A percentile compares a stretch with the other conserved stretches of the same genome.
These are phyloP conservation scores for Ochropleura plecta DNA, from an alignment of 2,888 invertebrate genomes.

Conservation along the genomic window DNA sequence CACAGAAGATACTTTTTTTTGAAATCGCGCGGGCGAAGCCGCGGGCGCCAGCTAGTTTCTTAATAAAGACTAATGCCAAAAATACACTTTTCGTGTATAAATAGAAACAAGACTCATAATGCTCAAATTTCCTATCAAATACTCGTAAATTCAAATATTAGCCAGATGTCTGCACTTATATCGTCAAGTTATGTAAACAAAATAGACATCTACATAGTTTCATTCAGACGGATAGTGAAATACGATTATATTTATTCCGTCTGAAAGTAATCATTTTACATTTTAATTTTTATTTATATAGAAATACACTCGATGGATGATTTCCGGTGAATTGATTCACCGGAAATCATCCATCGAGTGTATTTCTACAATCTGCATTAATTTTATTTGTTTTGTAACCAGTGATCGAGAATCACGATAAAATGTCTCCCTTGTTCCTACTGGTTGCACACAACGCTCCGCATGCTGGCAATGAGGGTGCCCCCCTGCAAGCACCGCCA, in stretches of 20 bases:
- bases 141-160: background rate
- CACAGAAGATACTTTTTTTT: no score
- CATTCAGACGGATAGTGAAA: constrained; percentile 1
- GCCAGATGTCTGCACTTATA: background rate
- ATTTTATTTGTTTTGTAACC: constrained; percentile 52
- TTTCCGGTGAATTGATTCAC: background rate
- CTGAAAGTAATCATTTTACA: background rate
- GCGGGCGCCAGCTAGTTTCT: no score
- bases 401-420: constrained; percentile 91
- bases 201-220: background rate
- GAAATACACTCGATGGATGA: background rate
- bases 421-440: constrained; percentile 93
- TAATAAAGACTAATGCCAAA: background rate
- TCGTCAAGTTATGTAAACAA: background rate
- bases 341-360: background rate
- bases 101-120: background rate
- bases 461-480: constrained; percentile 93
- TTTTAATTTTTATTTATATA: background rate
- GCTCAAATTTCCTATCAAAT: no score
- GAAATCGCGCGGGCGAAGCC: no score
- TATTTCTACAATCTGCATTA: background rate
- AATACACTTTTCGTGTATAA: no score
- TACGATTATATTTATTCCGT: background rate
- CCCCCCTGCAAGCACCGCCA: constrained; percentile 93
- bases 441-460: constrained; percentile 95